Evolutionary conservation across 2,888 invertebrate species (phyloP), one percentile per base, ranked within the genome.

Genomic region (Litoditis marina): DNA sequence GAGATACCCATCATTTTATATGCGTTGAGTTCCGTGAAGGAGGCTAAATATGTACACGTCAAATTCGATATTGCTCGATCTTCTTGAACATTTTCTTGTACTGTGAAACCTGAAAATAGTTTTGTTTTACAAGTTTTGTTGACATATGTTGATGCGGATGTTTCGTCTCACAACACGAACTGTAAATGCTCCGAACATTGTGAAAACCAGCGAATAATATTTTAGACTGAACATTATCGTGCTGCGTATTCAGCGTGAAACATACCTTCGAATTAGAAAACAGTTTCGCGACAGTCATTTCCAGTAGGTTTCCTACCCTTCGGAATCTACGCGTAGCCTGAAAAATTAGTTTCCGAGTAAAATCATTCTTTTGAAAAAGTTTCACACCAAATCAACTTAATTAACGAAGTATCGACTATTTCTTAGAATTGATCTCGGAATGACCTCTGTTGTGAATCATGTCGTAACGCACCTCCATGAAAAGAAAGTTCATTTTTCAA

Each of bases 21-120:
- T 28, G 8, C 22, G 6, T 34, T 13, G 8, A 30, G 11, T 47
- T n/a, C 11, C 13, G 25, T 47, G 19, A 47, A 25, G n/a, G n/a
- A 50, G n/a, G 13, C 11, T n/a, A 50, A n/a, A n/a, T 11, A 22
- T 19, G 13, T 8, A 50, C 5, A 7, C 7, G 28, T 51, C 58
- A 76, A 46, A 71, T 74, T n/a, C 67, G 73, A 56, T 78, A 78
- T 36, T 74, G 77, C 44, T 68, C 58, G 19, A 78, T 57, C 55
- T 82, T 81, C 50, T 75, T 73, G 72, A 81, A 81, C 81, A 82
- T 82, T 52, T 81, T 81, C 65, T 81, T 81, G 73, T 81, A 81
- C 54, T 81, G 81, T 5, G 78, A 78, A 8, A 80, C 74, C 69
- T 74, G 67, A 60, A 68, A 61, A 25, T 8, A 4, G 7, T n/a